These are phyloP conservation scores for Drosophila vallismaia DNA, from an alignment of 2,888 invertebrate species.

Conservation along the genomic window DNA sequence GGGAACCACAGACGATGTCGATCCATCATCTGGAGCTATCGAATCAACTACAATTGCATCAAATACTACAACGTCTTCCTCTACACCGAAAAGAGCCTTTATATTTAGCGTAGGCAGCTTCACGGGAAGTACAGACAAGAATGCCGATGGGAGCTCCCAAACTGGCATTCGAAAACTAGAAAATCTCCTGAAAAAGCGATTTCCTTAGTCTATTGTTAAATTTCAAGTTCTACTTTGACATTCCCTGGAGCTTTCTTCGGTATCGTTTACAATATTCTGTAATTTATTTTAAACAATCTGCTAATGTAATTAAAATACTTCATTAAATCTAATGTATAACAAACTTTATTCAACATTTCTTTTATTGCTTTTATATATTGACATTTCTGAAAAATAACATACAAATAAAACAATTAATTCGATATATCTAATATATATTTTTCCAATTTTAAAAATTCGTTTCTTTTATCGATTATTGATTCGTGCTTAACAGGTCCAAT, in stretches of 20 bases:
- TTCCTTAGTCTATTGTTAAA: slow-evolving; percentile 76
- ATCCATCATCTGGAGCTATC: slow-evolving; percentile 35
- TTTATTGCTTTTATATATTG: too few species aligned
- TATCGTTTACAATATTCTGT: background rate
- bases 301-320: background rate
- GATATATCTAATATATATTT: too few species aligned
- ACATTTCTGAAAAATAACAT: too few species aligned
- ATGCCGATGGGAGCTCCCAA: slow-evolving; percentile 69
- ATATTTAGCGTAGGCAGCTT: slow-evolving; percentile 82
- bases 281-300: background rate
- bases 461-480: background rate
- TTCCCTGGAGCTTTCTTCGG: background rate
- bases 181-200: slow-evolving; percentile 85
- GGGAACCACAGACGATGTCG: slow-evolving; percentile 29
- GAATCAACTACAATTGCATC: slow-evolving; percentile 31
- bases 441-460: too few species aligned
- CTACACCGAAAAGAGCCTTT: slow-evolving; percentile 81
- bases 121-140: slow-evolving; percentile 77
- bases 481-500: background rate
- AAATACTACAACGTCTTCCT: slow-evolving; percentile 46
- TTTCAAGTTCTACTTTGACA: background rate
- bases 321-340: background rate
- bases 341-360: background rate
- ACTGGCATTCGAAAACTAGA: slow-evolving; percentile 85
- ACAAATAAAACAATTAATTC: background rate